phyloP scores from a whole-genome alignment of 2,797 vertebrate species.

The Eurystomus glaucurus region DNA sequence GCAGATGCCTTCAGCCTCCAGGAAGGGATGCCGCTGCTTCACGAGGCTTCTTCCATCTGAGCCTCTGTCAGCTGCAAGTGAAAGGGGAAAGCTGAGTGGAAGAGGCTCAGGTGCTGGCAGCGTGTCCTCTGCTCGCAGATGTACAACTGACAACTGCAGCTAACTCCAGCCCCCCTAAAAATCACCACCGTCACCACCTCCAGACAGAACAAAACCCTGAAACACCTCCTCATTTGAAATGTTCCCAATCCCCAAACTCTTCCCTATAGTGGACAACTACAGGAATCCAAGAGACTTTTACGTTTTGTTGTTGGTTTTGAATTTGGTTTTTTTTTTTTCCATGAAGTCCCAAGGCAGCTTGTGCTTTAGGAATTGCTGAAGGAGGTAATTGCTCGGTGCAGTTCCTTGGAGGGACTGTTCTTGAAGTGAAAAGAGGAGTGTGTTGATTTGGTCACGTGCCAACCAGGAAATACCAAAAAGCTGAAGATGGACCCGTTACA shows the following conservation, averaged over 20 bases:
- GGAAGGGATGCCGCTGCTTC: background rate
- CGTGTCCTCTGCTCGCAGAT: background rate
- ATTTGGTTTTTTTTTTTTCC: background rate
- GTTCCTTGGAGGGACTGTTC: background rate
- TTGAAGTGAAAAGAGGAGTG: background rate
- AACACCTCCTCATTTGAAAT: background rate
- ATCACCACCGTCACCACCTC: background rate
- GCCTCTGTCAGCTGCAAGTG: background rate
- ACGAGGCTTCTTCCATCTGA: background rate
- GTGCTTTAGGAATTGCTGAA: background rate
- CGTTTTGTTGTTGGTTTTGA: fast-evolving
- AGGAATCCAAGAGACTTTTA: background rate
- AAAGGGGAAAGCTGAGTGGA: background rate
- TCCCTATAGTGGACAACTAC: background rate
- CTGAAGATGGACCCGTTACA: slow-evolving; percentile 71
- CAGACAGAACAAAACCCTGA: background rate
- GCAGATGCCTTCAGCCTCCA: background rate
- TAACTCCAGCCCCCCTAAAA: background rate
- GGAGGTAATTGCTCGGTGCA: background rate
- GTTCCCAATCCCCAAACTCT: fast-evolving
- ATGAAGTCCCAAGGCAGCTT: background rate
- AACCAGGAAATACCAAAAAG: slow-evolving; percentile 76
- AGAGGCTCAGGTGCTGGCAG: slow-evolving; percentile 5
- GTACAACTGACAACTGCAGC: background rate
- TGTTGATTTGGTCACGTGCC: slow-evolving; percentile 26